These are phyloP conservation scores for Pangasius sanitwongsei DNA, from an alignment of 2,797 vertebrate species.

Conservation along the genomic window DNA sequence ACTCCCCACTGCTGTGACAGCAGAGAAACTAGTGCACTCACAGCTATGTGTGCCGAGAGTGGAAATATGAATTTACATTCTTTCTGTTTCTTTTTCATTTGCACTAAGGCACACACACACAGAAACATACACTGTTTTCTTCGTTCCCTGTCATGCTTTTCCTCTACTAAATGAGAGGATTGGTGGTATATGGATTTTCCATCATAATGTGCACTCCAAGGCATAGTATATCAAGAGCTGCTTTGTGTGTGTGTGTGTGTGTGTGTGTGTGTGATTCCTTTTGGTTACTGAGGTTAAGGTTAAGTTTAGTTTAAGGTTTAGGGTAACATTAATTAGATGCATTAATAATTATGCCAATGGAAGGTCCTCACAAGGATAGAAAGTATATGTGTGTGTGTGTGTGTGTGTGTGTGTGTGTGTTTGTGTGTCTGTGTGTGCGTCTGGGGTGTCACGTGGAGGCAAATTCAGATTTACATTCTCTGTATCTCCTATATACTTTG, in stretches of 20 bases:
- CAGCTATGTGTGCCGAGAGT: slow-evolving; percentile 22
- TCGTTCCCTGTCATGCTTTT: background rate
- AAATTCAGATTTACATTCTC: background rate
- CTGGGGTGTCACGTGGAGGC: background rate
- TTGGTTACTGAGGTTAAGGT: background rate
- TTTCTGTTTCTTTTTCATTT: background rate
- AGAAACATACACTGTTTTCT: background rate
- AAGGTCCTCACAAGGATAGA: background rate
- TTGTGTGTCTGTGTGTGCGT: background rate
- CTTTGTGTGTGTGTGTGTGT: background rate
- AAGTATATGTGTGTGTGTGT: too few species aligned
- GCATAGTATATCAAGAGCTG: background rate
- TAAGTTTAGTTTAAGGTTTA: background rate
- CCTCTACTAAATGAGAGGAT: background rate
- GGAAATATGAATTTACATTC: slow-evolving; percentile 36
- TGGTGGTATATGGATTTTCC: slow-evolving; percentile 19
- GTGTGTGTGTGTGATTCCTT: background rate
- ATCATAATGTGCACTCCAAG: slow-evolving; percentile 10
- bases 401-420: background rate
- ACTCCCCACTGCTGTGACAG: slow-evolving; percentile 30
- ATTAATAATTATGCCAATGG: background rate
- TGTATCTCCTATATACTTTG: background rate
- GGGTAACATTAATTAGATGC: background rate
- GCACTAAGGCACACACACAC: background rate
- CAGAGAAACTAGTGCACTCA: slow-evolving; percentile 28